Evolutionary conservation across 2,113 vertebrate species (phyloP).

Genomic region (Notarius quadriscutis): DNA sequence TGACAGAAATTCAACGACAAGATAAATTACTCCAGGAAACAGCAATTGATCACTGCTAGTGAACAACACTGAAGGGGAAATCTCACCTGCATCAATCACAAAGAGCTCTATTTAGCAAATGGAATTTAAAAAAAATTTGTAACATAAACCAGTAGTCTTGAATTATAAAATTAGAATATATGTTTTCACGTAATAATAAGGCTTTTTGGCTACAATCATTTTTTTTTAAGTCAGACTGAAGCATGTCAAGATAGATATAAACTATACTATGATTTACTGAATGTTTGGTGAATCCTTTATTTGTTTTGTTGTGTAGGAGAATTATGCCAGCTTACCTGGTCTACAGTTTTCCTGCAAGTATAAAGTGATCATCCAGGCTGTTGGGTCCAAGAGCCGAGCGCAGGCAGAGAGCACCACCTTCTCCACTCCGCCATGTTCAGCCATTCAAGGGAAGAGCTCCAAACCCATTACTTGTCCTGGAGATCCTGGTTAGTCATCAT

Average conservation of each 20-base stretch:
- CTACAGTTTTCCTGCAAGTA: conserved; percentile 91
- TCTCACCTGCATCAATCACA: conserved; percentile 22
- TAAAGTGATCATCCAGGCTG: conserved; percentile 80
- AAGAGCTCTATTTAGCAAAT: conserved; percentile 8
- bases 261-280: neutral
- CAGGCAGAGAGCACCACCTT: conserved; percentile 79
- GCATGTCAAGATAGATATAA: neutral
- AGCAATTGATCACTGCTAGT: conserved; percentile 36
- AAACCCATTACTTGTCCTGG: conserved; percentile 72
- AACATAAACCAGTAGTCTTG: neutral
- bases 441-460: conserved; percentile 79
- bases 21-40: conserved; percentile 19
- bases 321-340: conserved; percentile 79
- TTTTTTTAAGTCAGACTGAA: neutral
- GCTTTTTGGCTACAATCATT: neutral
- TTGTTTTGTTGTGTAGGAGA: conserved; percentile 72
- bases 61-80: conserved; percentile 26
- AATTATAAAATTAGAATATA: neutral
- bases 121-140: neutral
- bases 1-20: conserved; percentile 39
- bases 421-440: conserved; percentile 81
- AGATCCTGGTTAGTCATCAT: conserved; percentile 70
- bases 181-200: neutral
- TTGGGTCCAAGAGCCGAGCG: conserved; percentile 67
- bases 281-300: neutral